Conservation (phyloP, 2,797 vertebrate species). For the Darevskia mixta region DNA sequence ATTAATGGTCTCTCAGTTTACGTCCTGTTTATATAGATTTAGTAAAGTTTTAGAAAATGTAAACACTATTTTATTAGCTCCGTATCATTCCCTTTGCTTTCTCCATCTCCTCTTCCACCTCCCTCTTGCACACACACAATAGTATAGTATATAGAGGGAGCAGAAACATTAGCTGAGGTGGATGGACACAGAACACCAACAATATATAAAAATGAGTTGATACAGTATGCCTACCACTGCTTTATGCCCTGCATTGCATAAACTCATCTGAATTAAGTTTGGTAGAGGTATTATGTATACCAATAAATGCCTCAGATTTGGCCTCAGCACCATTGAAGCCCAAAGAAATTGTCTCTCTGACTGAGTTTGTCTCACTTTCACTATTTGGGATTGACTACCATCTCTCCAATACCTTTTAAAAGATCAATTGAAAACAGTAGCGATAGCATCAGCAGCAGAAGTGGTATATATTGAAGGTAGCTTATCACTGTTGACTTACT, state of each 20-base stretch:
- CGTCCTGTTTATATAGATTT: not conserved
- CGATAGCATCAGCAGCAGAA: constrained; percentile 40
- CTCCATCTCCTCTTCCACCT: no score
- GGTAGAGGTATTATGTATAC: no score
- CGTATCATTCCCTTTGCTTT: not conserved
- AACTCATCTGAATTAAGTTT: no score
- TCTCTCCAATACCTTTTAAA: constrained; percentile 45
- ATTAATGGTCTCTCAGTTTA: not conserved
- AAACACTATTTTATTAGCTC: not conserved
- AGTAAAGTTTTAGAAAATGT: not conserved
- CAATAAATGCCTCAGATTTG: no score
- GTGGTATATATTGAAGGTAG: constrained; percentile 28
- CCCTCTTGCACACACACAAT: not conserved
- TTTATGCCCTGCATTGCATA: not conserved
- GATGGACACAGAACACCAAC: not conserved
- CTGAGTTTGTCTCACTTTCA: constrained; percentile 25
- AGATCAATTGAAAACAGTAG: constrained; percentile 33
- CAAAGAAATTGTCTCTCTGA: not conserved
- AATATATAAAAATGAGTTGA: not conserved
- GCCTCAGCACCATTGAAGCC: not conserved
- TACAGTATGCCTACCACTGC: not conserved
- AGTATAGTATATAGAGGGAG: no score
- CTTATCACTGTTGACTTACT: constrained; percentile 30
- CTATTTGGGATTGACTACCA: constrained; percentile 27
- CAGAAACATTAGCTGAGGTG: not conserved